Conservation (phyloP, 2,888 invertebrate species). For the Panorpa germanica region DNA sequence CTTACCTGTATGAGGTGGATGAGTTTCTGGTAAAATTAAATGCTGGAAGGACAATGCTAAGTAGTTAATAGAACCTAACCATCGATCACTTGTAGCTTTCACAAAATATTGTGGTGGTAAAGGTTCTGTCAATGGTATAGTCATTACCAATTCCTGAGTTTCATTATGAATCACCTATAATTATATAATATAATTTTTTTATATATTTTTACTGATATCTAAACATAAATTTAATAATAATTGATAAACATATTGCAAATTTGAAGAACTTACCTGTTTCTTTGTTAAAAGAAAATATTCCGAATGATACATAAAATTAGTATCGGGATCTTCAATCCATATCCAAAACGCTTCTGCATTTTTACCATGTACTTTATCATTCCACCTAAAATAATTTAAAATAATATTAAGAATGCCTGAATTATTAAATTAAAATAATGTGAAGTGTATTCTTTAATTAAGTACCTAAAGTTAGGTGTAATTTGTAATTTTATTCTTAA, state of each 20-base stretch:
- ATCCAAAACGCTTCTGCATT: slow-evolving; percentile 87
- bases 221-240: slow-evolving; percentile 5
- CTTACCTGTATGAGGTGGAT: slow-evolving; percentile 77
- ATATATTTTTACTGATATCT: slow-evolving; percentile 1
- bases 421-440: slow-evolving; percentile 2
- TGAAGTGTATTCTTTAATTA: background rate
- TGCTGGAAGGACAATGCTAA: slow-evolving; percentile 59
- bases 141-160: slow-evolving; percentile 75
- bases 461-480: slow-evolving; percentile 38
- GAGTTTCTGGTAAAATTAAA: slow-evolving; percentile 75
- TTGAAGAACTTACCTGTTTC: slow-evolving; percentile 38
- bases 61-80: slow-evolving; percentile 38
- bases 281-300: slow-evolving; percentile 76
- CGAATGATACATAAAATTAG: slow-evolving; percentile 87
- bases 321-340: slow-evolving; percentile 94
- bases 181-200: slow-evolving; percentile 13
- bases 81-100: slow-evolving; percentile 64
- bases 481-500: slow-evolving; percentile 66
- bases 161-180: slow-evolving; percentile 48
- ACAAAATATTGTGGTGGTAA: slow-evolving; percentile 85
- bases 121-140: slow-evolving; percentile 84
- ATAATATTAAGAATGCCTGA: slow-evolving; percentile 7
- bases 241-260: slow-evolving; percentile 13
- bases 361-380: slow-evolving; percentile 75
- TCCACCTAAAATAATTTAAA: slow-evolving; percentile 55